Percentiles rank a stretch among this genome's conserved stretches.
These are phyloP conservation scores for Tachuris rubrigastra DNA, from an alignment of 2,113 vertebrate species.

Conservation along the genomic window DNA sequence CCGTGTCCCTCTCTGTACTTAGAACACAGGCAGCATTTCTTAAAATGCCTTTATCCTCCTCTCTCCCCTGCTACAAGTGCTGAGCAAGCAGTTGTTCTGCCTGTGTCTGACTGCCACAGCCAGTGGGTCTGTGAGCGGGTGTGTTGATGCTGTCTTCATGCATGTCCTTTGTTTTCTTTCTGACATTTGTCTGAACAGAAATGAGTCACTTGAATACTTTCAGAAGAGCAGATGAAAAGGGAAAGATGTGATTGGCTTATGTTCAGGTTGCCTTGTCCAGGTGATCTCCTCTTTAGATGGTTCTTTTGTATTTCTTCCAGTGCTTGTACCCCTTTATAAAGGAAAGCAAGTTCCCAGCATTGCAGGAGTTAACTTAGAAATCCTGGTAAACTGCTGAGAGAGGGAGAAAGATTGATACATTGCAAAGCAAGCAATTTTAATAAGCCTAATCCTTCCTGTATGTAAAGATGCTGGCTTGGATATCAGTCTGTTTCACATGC, in stretches of 20 bases:
- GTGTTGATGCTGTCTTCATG: background rate
- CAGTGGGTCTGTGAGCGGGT: background rate
- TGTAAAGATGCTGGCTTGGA: background rate
- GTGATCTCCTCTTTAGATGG: background rate
- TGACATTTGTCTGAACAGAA: background rate
- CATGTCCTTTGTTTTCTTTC: background rate
- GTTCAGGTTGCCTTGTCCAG: background rate
- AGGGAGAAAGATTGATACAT: background rate
- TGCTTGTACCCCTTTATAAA: background rate
- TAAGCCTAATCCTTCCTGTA: conserved; percentile 3
- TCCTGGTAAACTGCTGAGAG: background rate
- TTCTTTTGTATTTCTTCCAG: background rate
- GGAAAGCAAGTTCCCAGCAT: background rate
- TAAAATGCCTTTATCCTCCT: background rate
- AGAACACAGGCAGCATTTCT: background rate
- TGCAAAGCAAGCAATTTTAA: background rate
- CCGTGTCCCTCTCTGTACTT: background rate
- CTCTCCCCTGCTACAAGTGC: background rate
- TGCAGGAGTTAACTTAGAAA: background rate
- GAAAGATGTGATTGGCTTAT: background rate
- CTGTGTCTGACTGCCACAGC: background rate
- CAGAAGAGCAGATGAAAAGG: background rate
- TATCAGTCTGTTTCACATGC: background rate
- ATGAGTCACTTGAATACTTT: background rate
- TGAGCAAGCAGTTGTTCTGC: background rate